Percentiles rank a stretch among this genome's conserved stretches.
Conservation (phyloP, 92 coral and sea anemone species). For the Phenganax subtilis region DNA sequence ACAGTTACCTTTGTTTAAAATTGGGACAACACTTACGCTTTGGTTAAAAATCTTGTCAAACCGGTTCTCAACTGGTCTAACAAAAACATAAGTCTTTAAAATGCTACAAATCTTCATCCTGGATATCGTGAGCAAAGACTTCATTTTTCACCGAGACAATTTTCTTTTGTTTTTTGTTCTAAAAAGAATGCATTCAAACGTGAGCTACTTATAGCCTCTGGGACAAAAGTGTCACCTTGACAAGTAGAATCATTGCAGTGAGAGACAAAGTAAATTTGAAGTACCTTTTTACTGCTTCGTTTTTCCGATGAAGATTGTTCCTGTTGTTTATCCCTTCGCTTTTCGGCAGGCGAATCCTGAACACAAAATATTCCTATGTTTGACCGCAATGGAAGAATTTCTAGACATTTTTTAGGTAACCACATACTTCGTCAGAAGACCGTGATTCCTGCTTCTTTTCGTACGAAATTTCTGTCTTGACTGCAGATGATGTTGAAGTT, state of each 20-base stretch:
- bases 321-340: background rate
- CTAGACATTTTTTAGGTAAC: background rate
- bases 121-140: conserved; percentile 81
- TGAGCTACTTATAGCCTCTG: background rate
- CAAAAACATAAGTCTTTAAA: too few relatives aligned
- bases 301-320: background rate
- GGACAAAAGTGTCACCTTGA: background rate
- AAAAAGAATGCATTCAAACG: background rate
- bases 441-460: background rate
- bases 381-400: background rate
- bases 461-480: background rate
- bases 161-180: conserved; percentile 18
- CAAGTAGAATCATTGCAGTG: background rate
- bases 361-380: background rate
- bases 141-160: conserved; percentile 65
- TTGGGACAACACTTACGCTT: too few relatives aligned
- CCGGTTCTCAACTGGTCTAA: too few relatives aligned
- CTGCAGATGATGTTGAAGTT: background rate
- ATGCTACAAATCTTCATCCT: conserved; percentile 75
- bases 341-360: background rate
- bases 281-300: conserved; percentile 6
- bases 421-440: conserved; percentile 25
- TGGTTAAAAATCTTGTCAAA: too few relatives aligned
- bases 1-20: too few relatives aligned
- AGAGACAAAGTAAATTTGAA: background rate